Base-by-base conservation (phyloP, 2,888 invertebrate species). In the Drosophila lutescens region DNA sequence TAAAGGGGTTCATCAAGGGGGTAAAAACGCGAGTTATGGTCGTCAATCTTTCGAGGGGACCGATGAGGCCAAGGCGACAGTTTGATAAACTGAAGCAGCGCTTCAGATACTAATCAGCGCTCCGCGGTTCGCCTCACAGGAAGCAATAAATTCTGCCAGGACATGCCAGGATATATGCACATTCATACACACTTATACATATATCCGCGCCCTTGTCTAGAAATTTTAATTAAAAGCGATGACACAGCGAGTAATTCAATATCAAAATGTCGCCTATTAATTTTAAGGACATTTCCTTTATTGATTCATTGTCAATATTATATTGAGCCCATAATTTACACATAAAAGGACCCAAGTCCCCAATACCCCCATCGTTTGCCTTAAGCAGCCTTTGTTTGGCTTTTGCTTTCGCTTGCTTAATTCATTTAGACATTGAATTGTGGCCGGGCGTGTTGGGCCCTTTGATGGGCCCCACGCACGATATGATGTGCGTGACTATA, bases 211-310 rank as follows among this genome's bases (percentile, higher is more conserved):
- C 79, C 79, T 83, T 74, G 84, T 84, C 84, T 86, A 71, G 77
- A 88, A 88, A 88, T 89, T 90, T 90, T 90, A 90, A 90, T 90
- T 90, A 90, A 90, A 90, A 89, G 89, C 90, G 88, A 90, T 91
- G 90, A 90, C 90, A 91, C 84, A 90, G 90, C 89, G 86, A 80
- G 88, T 91, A 90, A 91, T 89, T 88, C 83, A 78, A 89, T 88
- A 89, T 88, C 89, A 86, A 88, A 89, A 89, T 90, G 87, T 83
- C 86, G 87, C 79, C 88, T 88, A 89, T 90, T 90, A 90, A 89
- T 90, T 90, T 89, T 78, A 80, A 88, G 87, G 81, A 78, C 86
- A 85, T 89, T 88, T 89, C 81, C 87, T 84, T 86, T 82, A 89
- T 89, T 84, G 89, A 89, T 82, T 80, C 84, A 84, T 80, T 89